phyloP scores from a whole-genome alignment of 2,113 vertebrate genomes.

The Hippocampus zosterae region DNA sequence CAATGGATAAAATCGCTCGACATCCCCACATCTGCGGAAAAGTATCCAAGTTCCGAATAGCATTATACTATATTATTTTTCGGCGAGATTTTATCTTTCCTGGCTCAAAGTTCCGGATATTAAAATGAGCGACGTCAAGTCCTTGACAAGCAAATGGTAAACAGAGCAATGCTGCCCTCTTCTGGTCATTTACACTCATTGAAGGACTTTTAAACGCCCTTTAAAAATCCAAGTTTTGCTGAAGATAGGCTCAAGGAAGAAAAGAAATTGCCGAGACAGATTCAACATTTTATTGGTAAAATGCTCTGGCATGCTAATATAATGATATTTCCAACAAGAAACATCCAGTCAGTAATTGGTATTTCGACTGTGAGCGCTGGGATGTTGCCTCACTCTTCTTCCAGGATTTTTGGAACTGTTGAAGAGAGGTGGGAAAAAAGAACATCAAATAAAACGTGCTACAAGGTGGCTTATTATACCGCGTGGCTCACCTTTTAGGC shows the following conservation, averaged over 20 bases:
- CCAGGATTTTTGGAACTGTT: conserved; percentile 38
- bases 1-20: neutral
- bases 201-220: neutral
- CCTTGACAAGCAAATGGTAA: neutral
- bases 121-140: no score
- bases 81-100: no score
- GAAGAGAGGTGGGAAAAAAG: conserved; percentile 4
- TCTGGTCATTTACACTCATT: conserved; percentile 12
- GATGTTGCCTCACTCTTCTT: neutral
- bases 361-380: neutral
- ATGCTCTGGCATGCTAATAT: neutral
- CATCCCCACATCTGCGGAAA: neutral
- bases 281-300: conserved; percentile 15
- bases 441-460: neutral
- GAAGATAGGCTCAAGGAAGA: neutral
- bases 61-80: no score
- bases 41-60: neutral
- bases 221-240: neutral
- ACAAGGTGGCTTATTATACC: no score
- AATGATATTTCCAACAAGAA: neutral
- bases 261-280: neutral
- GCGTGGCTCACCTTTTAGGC: conserved; percentile 72
- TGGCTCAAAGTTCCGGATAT: no score
- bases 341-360: neutral
- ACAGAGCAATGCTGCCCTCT: conserved; percentile 37